Evolutionary conservation across 2,113 vertebrate genomes (phyloP).

Genomic region (Sula dactylatra): DNA sequence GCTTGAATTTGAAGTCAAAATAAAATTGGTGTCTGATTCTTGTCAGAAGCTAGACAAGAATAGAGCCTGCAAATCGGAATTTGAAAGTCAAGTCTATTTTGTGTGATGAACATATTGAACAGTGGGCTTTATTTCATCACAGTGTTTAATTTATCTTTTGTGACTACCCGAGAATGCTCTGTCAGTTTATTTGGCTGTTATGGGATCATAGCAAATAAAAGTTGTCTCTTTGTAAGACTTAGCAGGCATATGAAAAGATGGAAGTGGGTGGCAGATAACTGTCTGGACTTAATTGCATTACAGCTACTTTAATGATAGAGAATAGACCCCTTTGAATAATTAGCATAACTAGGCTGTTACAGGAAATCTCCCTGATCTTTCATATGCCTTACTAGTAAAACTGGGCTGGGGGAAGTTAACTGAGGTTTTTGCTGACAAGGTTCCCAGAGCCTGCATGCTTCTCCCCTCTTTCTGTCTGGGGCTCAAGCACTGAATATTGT

Average conservation of each 20-base stretch:
- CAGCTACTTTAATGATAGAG: not conserved
- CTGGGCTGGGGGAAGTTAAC: not conserved
- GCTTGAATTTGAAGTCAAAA: not conserved
- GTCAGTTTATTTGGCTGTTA: not conserved
- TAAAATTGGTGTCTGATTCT: not conserved
- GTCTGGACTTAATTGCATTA: not conserved
- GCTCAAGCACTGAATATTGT: not conserved
- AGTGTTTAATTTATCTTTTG: not conserved
- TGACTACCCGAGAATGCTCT: not conserved
- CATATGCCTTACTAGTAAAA: not conserved
- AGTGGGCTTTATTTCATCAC: not conserved
- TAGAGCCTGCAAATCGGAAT: not conserved
- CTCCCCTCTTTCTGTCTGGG: not conserved
- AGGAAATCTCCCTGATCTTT: not conserved
- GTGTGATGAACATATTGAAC: not conserved
- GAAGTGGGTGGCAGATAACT: not conserved
- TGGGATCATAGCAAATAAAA: not conserved
- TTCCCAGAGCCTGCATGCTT: not conserved
- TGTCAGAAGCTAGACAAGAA: not conserved
- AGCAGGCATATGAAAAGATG: not conserved
- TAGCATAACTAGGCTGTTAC: not conserved
- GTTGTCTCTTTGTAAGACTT: not conserved
- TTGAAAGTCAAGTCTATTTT: slow-evolving; percentile 1
- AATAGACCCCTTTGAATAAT: not conserved
- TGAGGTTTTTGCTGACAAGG: not conserved